Evolutionary conservation across 2,113 vertebrate species (phyloP), one percentile per base, ranked within the genome.

Genomic region (Atlantisia rogersi): DNA sequence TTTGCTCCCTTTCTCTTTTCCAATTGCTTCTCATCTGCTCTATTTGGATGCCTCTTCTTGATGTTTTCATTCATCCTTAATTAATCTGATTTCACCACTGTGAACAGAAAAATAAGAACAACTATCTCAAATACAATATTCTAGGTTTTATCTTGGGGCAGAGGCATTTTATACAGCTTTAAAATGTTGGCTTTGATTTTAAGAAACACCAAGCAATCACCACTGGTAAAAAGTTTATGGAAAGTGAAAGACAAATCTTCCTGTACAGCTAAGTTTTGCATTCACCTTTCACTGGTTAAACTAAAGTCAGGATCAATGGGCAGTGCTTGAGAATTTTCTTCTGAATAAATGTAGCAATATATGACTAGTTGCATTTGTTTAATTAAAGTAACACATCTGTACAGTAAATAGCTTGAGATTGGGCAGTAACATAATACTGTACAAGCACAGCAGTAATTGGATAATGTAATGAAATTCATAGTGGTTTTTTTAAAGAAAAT

Each of bases 321-420:
- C 62, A 77, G 53, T 82, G 15, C n/a, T 48, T 63, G 60, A 90
- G 50, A 93, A 92, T 82, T 90, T 94, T 44, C 55, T 77, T 94
- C 88, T 70, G 31, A 96, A 95, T 94, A 97, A 97, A 97, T 39
- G 31, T 96, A 96, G 78, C 91, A 97, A 97, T 95, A 71, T 97
- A 90, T 96, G 92, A 91, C 75, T 97, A 97, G 96, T 92, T 97
- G 93, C 89, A 97, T 98, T 98, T 98, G 95, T 98, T 98, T 98
- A 98, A 98, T 98, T 98, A 97, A 98, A 98, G 97, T 97, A 97
- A 97, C 97, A 97, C 83, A 97, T 97, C 97, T 97, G 94, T 98
- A 97, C 96, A 97, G 95, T 97, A 98, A 97, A 98, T 97, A 98
- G 92, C 79, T 94, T 20, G 91, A 97, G 95, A 95, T 97, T 2